Base-by-base conservation (phyloP, 2,113 vertebrate genomes). In the Thalassarche chlororhynchos region DNA sequence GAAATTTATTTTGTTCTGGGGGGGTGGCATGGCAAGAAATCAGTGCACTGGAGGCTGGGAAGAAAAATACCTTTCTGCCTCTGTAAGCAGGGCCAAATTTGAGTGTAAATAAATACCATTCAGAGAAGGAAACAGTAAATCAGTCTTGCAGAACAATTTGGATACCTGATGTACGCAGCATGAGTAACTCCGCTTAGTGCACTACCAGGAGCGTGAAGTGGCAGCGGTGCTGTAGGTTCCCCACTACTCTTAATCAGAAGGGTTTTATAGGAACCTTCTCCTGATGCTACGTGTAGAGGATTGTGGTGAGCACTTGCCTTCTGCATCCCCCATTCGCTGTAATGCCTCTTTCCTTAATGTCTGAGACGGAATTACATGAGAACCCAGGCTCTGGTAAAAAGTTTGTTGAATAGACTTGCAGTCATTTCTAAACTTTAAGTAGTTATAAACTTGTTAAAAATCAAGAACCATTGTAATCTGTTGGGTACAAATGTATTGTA, bases 101-200 rank as follows among this genome's bases (percentile, higher is more conserved):
- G 58, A 84, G 21, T 87, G 58, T 83, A 95, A 93, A 96, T 70
- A 94, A 96, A 84, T 93, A 84, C 49, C 29, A 36, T 83, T 65
- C 70, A 96, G 80, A 77, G 62, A 96, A 87, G 75, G 84, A 96
- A 96, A 83, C 79, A 77, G 38, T 90, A 93, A 91, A 96, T 95
- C 70, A 93, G 51, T 87, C 70, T 83, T 76, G 64, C 40, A 83
- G 91, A 91, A 83, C 74, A 47, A 58, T 90, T 79, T 89, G 64
- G 70, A 13, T 83, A 58, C 69, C n/a, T 87, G 84, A 72, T 83
- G 54, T 57, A 65, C 28, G 74, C 69, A 79, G 57, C 77, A 28
- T 51, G 78, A 93, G 66, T 72, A 91, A 44, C 46, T 82, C 60
- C 11, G 38, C 49, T 82, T 74, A 1, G 6, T 32, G 18, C 25